A percentile compares a stretch with the other conserved stretches of the same genome.
These are phyloP conservation scores for Paradoxurus hermaphroditus DNA, from an alignment of 2,113 vertebrate genomes.

Conservation along the genomic window DNA sequence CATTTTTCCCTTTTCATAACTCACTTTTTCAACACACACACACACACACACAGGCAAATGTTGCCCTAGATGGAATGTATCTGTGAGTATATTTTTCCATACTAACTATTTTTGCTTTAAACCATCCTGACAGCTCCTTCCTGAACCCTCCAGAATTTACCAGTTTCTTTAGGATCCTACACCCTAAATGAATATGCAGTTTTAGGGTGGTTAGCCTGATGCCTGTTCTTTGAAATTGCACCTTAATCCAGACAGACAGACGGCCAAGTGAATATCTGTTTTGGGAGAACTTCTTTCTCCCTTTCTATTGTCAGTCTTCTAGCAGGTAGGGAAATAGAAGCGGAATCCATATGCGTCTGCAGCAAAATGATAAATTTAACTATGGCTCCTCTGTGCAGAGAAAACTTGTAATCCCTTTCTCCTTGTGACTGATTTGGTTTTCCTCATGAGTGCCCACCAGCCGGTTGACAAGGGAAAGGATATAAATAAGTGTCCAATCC, in stretches of 20 bases:
- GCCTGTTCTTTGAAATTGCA: not conserved
- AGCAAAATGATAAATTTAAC: slow-evolving; percentile 18
- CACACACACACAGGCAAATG: not conserved
- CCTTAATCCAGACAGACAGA: not conserved
- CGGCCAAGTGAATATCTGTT: not conserved
- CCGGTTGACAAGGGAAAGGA: not conserved
- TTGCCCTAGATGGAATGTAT: not conserved
- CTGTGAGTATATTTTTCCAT: not conserved
- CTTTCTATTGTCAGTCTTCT: not conserved
- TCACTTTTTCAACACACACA: not conserved
- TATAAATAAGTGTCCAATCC: slow-evolving; percentile 6
- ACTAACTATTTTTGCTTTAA: not conserved
- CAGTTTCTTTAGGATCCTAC: not conserved
- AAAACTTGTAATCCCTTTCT: not conserved
- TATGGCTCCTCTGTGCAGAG: not conserved
- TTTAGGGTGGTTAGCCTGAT: not conserved
- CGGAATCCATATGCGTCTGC: not conserved
- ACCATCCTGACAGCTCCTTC: not conserved
- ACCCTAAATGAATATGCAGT: not conserved
- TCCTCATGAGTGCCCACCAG: not conserved
- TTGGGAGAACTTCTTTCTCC: not conserved
- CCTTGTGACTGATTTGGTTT: not conserved
- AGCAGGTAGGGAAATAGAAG: not conserved
- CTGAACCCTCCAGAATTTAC: not conserved
- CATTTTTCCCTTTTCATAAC: not conserved